phyloP scores from a whole-genome alignment of 2,797 vertebrate species.

The Typhlichthys eigenmanni region DNA sequence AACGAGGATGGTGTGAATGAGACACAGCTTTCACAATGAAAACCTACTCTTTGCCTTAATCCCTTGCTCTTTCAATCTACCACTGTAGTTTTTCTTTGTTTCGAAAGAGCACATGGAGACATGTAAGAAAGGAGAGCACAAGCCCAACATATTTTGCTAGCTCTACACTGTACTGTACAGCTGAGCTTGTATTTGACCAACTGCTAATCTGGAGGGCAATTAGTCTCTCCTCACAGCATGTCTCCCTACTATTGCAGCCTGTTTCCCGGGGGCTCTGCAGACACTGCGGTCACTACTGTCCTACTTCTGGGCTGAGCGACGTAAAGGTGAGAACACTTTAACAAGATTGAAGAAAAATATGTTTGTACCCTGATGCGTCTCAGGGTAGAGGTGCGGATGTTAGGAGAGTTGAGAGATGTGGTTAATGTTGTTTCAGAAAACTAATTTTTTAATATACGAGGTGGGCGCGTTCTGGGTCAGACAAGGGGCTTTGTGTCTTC shows the following conservation, averaged over 20 bases:
- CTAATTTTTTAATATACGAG: too few species aligned
- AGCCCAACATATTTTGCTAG: not conserved
- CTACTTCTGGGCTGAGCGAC: slow-evolving; percentile 25
- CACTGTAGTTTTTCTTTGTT: not conserved
- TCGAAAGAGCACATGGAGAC: not conserved
- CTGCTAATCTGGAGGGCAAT: slow-evolving; percentile 22
- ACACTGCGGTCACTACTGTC: slow-evolving; percentile 42
- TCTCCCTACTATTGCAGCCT: slow-evolving; percentile 23
- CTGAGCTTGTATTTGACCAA: slow-evolving; percentile 5
- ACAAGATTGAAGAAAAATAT: too few species aligned
- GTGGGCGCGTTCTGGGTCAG: too few species aligned
- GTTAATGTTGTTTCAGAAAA: too few species aligned
- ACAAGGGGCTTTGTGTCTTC: too few species aligned
- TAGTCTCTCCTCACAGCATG: slow-evolving; percentile 12
- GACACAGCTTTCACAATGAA: too few species aligned
- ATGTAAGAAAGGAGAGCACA: slow-evolving; percentile 1
- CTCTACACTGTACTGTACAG: not conserved
- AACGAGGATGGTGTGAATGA: too few species aligned
- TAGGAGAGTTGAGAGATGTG: too few species aligned
- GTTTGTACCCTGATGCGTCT: too few species aligned
- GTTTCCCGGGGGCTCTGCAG: slow-evolving; percentile 28
- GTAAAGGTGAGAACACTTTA: slow-evolving; percentile 27
- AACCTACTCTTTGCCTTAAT: too few species aligned
- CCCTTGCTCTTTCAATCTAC: too few species aligned
- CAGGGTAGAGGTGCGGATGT: too few species aligned